phyloP scores from a whole-genome alignment of 2,113 vertebrate genomes.

The Passer montanus region DNA sequence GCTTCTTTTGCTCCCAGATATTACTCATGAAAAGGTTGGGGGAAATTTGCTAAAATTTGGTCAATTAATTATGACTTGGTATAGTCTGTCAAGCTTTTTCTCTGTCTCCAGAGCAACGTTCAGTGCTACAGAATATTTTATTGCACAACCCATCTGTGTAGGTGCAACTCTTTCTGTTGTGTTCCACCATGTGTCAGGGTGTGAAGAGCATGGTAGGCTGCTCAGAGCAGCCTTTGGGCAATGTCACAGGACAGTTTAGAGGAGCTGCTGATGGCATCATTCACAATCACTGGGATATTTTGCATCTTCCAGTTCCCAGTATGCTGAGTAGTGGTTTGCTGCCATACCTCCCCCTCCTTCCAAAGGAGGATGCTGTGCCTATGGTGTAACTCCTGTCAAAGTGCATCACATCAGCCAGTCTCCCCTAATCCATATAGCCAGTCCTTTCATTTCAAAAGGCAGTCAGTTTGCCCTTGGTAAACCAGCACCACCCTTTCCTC shows the following conservation, averaged over 20 bases:
- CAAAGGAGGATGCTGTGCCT: not conserved
- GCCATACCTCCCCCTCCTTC: not conserved
- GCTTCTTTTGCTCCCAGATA: constrained; percentile 47
- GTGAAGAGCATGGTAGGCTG: not conserved
- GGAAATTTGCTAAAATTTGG: constrained; percentile 66
- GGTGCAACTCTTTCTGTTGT: not conserved
- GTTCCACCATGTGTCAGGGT: not conserved
- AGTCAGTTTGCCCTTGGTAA: not conserved
- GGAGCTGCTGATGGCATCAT: not conserved
- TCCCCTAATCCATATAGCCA: not conserved
- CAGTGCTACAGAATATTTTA: not conserved
- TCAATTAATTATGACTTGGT: constrained; percentile 65
- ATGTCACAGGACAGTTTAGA: not conserved
- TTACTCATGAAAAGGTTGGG: constrained; percentile 67
- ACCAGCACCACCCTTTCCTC: not conserved
- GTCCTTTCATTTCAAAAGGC: not conserved
- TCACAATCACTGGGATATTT: not conserved
- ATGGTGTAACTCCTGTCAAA: not conserved
- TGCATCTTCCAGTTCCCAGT: not conserved
- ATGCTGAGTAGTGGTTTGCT: not conserved
- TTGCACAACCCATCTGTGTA: not conserved
- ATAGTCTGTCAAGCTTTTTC: not conserved
- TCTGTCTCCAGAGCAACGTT: not conserved
- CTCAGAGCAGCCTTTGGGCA: not conserved
- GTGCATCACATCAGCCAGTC: not conserved